These are phyloP conservation scores for Abscondita cerata DNA, from an alignment of 2,888 invertebrate species.

Conservation along the genomic window DNA sequence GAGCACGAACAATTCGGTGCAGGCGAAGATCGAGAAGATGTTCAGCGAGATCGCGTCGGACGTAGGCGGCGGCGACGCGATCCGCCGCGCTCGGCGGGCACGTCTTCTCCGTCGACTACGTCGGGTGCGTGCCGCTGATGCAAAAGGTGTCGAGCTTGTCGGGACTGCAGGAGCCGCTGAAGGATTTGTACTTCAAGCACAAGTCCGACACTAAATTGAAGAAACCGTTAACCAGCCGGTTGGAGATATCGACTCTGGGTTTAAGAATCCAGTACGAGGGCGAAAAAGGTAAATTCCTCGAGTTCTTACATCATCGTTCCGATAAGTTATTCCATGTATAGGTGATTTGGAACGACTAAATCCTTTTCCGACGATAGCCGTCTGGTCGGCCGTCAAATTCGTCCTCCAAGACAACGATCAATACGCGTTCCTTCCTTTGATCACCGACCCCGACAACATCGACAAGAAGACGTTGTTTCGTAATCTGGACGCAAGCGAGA, in stretches of 20 bases:
- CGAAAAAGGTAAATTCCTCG: constrained; percentile 61
- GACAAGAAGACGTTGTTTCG: constrained; percentile 75
- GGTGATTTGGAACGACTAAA: constrained; percentile 72
- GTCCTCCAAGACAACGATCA: constrained; percentile 67
- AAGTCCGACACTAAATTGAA: constrained; percentile 64
- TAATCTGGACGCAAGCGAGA: constrained; percentile 62
- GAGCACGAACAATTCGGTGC: constrained; percentile 73
- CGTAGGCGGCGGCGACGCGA: constrained; percentile 50
- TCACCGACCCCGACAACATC: constrained; percentile 81
- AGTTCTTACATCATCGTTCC: too few relatives aligned
- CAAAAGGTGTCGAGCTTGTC: constrained; percentile 83
- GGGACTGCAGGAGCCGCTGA: constrained; percentile 81
- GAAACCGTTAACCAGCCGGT: constrained; percentile 63
- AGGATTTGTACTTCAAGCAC: constrained; percentile 73
- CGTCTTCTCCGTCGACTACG: constrained; percentile 76
- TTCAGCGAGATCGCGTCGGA: constrained; percentile 76
- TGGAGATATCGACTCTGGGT: constrained; percentile 74
- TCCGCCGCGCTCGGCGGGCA: constrained; percentile 56
- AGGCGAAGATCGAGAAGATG: constrained; percentile 86
- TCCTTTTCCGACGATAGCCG: constrained; percentile 89
- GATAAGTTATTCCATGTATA: too few relatives aligned
- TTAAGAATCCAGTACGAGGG: constrained; percentile 75
- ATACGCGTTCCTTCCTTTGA: constrained; percentile 84
- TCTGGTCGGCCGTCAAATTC: constrained; percentile 92
- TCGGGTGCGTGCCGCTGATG: constrained; percentile 80